Percentiles rank a stretch among this genome's conserved stretches.
These are phyloP conservation scores for Cyclophora punctaria DNA, from an alignment of 2,888 invertebrate species.

Conservation along the genomic window DNA sequence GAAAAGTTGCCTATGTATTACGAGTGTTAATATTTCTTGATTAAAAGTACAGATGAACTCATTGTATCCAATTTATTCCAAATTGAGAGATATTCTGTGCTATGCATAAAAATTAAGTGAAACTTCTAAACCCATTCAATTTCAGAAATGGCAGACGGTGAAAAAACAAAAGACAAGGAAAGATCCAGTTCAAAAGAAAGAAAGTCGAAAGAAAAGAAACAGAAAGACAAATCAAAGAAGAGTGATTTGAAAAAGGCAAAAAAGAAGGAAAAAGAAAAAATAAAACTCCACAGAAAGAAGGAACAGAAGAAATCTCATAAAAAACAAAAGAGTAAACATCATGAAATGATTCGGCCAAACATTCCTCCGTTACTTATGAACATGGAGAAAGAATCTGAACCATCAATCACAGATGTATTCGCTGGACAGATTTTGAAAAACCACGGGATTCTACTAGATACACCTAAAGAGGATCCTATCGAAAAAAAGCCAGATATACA, in stretches of 20 bases:
- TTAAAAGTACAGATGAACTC: too few relatives aligned
- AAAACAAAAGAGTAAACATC: conserved; percentile 59
- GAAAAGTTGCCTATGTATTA: too few relatives aligned
- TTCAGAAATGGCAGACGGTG: conserved; percentile 38
- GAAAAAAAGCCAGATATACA: conserved; percentile 38
- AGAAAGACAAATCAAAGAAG: conserved; percentile 55
- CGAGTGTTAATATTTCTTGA: too few relatives aligned
- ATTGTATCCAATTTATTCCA: too few relatives aligned
- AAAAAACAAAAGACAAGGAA: conserved; percentile 50
- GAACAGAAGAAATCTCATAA: conserved; percentile 63
- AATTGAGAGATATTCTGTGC: too few relatives aligned
- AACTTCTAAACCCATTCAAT: conserved; percentile 1
- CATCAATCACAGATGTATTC: conserved; percentile 78
- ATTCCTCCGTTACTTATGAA: conserved; percentile 66
- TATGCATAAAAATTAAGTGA: too few relatives aligned
- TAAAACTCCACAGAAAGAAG: conserved; percentile 45
- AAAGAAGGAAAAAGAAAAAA: conserved; percentile 54
- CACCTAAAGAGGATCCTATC: conserved; percentile 35
- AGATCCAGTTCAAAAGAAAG: conserved; percentile 35
- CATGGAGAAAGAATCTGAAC: conserved; percentile 64
- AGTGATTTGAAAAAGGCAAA: conserved; percentile 55
- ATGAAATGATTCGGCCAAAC: conserved; percentile 61
- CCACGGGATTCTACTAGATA: conserved; percentile 55
- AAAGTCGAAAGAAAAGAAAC: conserved; percentile 64
- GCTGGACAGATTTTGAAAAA: conserved; percentile 77